phyloP scores from a whole-genome alignment of 53 echinoderm and acorn worm genomes.

The Holothuria leucospilota region DNA sequence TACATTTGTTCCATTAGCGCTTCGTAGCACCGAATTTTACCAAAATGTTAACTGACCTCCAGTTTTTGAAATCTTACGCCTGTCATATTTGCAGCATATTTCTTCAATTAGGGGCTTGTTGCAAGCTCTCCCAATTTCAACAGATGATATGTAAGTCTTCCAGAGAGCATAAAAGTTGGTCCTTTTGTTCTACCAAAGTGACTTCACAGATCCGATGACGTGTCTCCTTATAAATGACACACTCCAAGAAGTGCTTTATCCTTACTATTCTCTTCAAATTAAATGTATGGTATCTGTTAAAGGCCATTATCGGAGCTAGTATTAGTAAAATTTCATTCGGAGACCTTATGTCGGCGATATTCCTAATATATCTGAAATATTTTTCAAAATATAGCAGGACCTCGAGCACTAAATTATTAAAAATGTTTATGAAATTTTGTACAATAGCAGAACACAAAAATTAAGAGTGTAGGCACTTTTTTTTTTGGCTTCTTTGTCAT shows the following conservation, averaged over 20 bases:
- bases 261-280: not conserved
- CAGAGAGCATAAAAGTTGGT: not conserved
- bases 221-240: slow-evolving; percentile 6
- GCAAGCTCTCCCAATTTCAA: slow-evolving; percentile 9
- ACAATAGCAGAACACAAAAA: too few relatives aligned
- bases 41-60: slow-evolving; percentile 1
- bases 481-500: too few relatives aligned
- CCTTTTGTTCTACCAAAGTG: slow-evolving; percentile 19
- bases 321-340: not conserved
- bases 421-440: too few relatives aligned
- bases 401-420: too few relatives aligned
- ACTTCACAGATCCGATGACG: slow-evolving; percentile 11
- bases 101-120: slow-evolving; percentile 36
- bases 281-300: slow-evolving; percentile 9
- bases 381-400: too few relatives aligned
- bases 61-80: slow-evolving; percentile 12
- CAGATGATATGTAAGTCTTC: not conserved
- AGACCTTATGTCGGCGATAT: not conserved
- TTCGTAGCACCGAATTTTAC: not conserved
- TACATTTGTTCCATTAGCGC: slow-evolving; percentile 26
- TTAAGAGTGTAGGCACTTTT: too few relatives aligned
- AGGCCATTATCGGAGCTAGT: not conserved
- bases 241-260: not conserved
- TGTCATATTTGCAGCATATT: slow-evolving; percentile 20
- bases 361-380: not conserved